A percentile compares a stretch with the other conserved stretches of the same genome.
These are phyloP conservation scores for Tringa solitaria DNA, from an alignment of 2,113 vertebrate species.

Conservation along the genomic window DNA sequence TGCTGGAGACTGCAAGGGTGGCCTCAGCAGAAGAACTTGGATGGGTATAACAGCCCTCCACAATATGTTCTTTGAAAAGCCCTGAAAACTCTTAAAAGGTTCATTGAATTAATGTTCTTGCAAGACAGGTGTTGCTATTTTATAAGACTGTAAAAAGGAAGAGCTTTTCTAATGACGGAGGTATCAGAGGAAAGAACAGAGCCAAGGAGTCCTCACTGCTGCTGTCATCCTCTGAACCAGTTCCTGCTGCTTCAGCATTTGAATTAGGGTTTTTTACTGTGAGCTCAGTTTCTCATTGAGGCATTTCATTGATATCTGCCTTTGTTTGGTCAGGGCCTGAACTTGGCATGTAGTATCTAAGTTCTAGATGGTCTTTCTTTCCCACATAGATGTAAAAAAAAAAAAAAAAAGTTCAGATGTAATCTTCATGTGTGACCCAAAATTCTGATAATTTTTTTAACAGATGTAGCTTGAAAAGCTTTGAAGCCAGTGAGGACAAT, in stretches of 20 bases:
- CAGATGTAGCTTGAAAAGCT: background rate
- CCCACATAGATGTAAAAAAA: background rate
- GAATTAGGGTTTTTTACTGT: background rate
- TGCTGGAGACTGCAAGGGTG: background rate
- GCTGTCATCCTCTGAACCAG: background rate
- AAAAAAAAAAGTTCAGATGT: background rate
- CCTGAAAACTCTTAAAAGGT: background rate
- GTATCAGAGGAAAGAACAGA: constrained; percentile 14
- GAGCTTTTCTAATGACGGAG: background rate
- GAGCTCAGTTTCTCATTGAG: background rate
- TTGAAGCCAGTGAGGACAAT: background rate
- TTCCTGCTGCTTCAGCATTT: background rate
- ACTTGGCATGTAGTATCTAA: background rate
- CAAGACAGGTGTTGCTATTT: background rate
- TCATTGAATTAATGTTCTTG: background rate
- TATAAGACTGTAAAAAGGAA: background rate
- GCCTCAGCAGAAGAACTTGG: background rate
- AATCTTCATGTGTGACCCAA: background rate
- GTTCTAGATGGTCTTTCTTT: background rate
- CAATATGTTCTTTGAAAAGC: background rate
- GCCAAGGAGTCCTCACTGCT: background rate
- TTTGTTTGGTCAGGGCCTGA: background rate
- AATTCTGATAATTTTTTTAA: background rate
- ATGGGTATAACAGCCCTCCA: background rate
- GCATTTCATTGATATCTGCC: background rate